Evolutionary conservation across 2,113 vertebrate species (phyloP).

Genomic region (Thunnus maccoyii): DNA sequence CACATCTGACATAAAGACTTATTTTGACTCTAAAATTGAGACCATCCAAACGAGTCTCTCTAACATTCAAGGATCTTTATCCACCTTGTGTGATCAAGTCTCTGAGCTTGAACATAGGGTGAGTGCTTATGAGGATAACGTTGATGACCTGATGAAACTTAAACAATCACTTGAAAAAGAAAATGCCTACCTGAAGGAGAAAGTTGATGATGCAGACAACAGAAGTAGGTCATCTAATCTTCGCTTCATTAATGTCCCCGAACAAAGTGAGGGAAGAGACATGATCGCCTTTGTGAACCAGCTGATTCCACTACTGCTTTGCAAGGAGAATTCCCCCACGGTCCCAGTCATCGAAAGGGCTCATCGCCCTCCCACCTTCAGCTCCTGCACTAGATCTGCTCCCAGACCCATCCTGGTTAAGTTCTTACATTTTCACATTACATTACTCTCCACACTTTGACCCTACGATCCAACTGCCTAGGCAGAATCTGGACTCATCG

Average conservation of each 20-base stretch:
- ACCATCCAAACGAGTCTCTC: neutral
- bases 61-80: neutral
- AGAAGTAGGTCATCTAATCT: neutral
- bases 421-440: neutral
- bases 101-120: neutral
- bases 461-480: no score
- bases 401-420: neutral
- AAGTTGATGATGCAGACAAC: neutral
- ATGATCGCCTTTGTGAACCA: neutral
- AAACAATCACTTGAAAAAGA: neutral
- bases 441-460: no score
- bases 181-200: neutral
- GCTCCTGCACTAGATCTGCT: neutral
- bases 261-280: neutral
- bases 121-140: neutral
- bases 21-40: neutral
- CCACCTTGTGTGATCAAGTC: neutral
- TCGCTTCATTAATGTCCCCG: neutral
- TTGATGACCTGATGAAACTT: neutral
- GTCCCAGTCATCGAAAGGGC: neutral
- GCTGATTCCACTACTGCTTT: no score
- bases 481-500: no score
- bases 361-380: constrained; percentile 6
- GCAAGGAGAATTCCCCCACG: neutral
- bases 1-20: neutral